Evolutionary conservation across 2,797 vertebrate genomes (phyloP).

Genomic region (Tarsius wallacei): DNA sequence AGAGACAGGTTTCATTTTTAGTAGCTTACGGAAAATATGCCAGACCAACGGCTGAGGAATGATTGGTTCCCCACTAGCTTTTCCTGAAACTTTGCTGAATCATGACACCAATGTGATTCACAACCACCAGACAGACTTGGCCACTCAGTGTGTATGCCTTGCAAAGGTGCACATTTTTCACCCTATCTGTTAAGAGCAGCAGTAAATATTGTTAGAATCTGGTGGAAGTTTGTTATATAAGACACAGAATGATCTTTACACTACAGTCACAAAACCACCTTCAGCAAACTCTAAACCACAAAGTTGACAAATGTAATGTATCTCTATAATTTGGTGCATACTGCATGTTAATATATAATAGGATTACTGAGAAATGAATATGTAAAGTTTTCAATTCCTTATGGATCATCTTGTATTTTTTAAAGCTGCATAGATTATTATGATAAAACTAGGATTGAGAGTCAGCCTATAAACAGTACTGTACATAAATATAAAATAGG

Average conservation of each 20-base stretch:
- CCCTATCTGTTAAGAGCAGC: background rate
- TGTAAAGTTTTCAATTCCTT: constrained; percentile 33
- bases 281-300: background rate
- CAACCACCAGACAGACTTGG: background rate
- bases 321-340: background rate
- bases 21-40: constrained; percentile 9
- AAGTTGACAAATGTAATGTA: background rate
- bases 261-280: background rate
- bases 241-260: background rate
- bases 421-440: constrained; percentile 6
- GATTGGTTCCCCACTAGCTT: background rate
- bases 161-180: background rate
- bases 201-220: background rate
- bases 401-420: background rate
- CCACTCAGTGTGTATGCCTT: background rate
- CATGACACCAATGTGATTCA: background rate
- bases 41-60: background rate
- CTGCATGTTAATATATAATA: background rate
- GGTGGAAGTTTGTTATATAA: background rate
- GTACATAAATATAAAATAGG: background rate
- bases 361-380: background rate
- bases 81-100: background rate
- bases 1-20: background rate
- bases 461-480: background rate
- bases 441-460: background rate